Evolutionary conservation across 2,113 vertebrate genomes (phyloP).

Genomic region (Corythoichthys haematopterus): DNA sequence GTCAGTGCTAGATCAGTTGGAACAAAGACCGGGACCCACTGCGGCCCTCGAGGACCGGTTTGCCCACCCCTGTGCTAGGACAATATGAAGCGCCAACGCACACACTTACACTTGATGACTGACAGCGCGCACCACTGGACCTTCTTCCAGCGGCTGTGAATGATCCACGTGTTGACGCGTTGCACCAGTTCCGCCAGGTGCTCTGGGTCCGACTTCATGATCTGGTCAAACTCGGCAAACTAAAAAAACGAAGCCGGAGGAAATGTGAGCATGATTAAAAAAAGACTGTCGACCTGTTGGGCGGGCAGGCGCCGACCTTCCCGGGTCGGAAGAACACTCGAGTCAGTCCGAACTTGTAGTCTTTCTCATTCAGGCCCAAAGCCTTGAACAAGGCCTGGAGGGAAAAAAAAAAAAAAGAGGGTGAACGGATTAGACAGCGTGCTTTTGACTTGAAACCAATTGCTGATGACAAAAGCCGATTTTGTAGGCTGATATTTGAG

Average conservation of each 20-base stretch:
- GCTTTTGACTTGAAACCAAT: no score
- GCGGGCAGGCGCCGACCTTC: slow-evolving; percentile 77
- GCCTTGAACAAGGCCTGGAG: slow-evolving; percentile 94
- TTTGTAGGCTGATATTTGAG: no score
- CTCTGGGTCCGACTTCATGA: slow-evolving; percentile 98
- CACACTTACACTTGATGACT: slow-evolving; percentile 85
- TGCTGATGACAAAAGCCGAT: no score
- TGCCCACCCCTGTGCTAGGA: no score
- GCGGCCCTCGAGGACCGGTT: no score
- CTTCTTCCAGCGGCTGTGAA: slow-evolving; percentile 98
- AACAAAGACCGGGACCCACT: no score
- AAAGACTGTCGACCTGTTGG: not conserved
- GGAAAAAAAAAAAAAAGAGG: slow-evolving; percentile 23
- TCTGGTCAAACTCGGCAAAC: slow-evolving; percentile 98
- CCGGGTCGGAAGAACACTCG: slow-evolving; percentile 96
- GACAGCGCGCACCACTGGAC: slow-evolving; percentile 93
- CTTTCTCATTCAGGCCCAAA: slow-evolving; percentile 90
- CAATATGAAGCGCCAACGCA: not conserved
- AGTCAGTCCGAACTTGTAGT: slow-evolving; percentile 98
- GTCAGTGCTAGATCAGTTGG: no score
- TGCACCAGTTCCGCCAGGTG: slow-evolving; percentile 91
- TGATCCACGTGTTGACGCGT: slow-evolving; percentile 92
- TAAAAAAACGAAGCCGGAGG: slow-evolving; percentile 36
- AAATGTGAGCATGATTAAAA: not conserved
- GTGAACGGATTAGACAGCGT: no score